A percentile compares a stretch with the other conserved stretches of the same genome.
Evolutionary conservation across 2,113 vertebrate species (phyloP).

Genomic region (Mionectes macconnelli): DNA sequence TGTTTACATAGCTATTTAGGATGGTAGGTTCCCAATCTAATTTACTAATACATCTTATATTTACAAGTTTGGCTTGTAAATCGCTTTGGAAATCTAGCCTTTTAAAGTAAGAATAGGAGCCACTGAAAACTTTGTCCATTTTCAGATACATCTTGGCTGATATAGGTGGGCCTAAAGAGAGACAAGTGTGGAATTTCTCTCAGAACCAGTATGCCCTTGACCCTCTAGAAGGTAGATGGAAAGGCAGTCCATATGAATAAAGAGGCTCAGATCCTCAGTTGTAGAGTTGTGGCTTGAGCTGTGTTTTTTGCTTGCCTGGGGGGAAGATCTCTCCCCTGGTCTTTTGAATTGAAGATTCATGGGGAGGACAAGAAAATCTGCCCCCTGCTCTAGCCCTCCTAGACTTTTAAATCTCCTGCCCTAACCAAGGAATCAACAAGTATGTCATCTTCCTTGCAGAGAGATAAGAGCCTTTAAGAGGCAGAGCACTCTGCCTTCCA

Average conservation of each 20-base stretch:
- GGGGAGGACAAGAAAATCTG: not conserved
- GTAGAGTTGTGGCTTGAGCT: not conserved
- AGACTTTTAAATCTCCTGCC: not conserved
- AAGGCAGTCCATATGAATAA: not conserved
- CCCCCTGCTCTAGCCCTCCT: not conserved
- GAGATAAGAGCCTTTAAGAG: not conserved
- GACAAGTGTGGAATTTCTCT: not conserved
- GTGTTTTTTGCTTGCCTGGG: not conserved
- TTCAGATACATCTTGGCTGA: not conserved
- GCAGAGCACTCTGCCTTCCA: not conserved
- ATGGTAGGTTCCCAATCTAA: not conserved
- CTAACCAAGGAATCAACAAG: constrained; percentile 13
- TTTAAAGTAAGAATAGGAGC: not conserved
- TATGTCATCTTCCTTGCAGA: not conserved
- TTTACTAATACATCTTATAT: not conserved
- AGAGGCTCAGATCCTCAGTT: not conserved
- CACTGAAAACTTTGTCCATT: not conserved
- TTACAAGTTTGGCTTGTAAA: too few relatives aligned
- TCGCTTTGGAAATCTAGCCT: not conserved
- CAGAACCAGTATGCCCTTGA: not conserved
- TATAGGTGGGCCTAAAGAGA: not conserved
- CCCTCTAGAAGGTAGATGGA: not conserved
- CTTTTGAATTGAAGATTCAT: not conserved
- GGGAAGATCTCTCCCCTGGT: not conserved
- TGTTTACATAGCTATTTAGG: not conserved